phyloP scores from a whole-genome alignment of 2,888 invertebrate species.

The Alsophila aescularia region DNA sequence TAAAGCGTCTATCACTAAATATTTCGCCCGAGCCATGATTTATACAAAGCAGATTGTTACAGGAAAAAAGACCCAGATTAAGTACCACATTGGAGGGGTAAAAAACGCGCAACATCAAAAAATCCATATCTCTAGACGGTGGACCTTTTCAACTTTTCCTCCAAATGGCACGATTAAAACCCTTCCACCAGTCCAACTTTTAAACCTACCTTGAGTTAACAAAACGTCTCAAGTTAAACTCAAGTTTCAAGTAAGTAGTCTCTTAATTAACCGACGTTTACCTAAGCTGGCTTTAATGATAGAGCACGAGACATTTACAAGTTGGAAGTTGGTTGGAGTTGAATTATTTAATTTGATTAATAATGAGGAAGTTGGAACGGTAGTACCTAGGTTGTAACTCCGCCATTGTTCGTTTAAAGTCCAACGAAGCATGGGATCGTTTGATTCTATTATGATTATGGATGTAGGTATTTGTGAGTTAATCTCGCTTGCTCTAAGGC shows the following conservation, averaged over 20 bases:
- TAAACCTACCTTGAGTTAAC: slow-evolving; percentile 27
- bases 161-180: slow-evolving; percentile 20
- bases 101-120: background rate
- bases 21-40: too few relatives aligned
- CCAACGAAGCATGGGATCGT: slow-evolving; percentile 1
- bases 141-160: background rate
- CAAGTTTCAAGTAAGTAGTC: slow-evolving; percentile 40
- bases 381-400: slow-evolving; percentile 21
- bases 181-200: slow-evolving; percentile 16
- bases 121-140: background rate
- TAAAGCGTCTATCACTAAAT: too few relatives aligned
- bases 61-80: too few relatives aligned
- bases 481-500: too few relatives aligned
- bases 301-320: slow-evolving; percentile 43
- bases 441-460: background rate
- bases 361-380: slow-evolving; percentile 29
- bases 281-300: slow-evolving; percentile 46
- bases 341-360: slow-evolving; percentile 41
- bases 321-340: slow-evolving; percentile 38
- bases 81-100: background rate
- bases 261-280: slow-evolving; percentile 50
- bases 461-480: background rate
- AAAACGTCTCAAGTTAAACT: slow-evolving; percentile 40
- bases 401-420: slow-evolving; percentile 1
- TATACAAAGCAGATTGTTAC: too few relatives aligned